A percentile compares a stretch with the other conserved stretches of the same genome.
Conservation (phyloP, 2,888 invertebrate genomes). For the Eurois occulta region DNA sequence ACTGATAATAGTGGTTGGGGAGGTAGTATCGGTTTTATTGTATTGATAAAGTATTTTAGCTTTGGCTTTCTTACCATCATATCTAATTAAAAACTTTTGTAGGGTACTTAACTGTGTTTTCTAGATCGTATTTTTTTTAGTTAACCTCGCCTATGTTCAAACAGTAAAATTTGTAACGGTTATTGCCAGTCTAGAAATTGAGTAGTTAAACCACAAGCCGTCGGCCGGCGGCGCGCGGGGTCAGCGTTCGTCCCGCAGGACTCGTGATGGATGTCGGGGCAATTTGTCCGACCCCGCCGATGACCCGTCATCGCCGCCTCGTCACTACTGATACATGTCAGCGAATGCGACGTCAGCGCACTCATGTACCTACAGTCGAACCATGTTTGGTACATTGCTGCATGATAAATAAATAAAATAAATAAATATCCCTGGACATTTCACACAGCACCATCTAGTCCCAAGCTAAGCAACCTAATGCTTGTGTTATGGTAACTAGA, state of each 20-base stretch:
- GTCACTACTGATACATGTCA: conserved; percentile 29
- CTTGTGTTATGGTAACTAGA: too few relatives aligned
- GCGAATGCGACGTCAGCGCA: neutral
- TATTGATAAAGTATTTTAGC: neutral
- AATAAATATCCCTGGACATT: too few relatives aligned
- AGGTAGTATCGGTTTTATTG: conserved; percentile 69
- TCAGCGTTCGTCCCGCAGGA: conserved; percentile 66
- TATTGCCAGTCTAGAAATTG: conserved; percentile 47
- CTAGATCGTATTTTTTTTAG: neutral
- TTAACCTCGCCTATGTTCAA: neutral
- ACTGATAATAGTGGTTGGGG: conserved; percentile 80
- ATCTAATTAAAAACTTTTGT: neutral
- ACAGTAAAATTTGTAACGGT: neutral
- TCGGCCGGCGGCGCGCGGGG: conserved; percentile 42
- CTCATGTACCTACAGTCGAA: neutral
- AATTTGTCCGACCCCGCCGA: conserved; percentile 67
- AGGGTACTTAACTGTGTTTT: neutral
- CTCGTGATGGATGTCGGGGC: conserved; percentile 75
- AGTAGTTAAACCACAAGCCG: conserved; percentile 62
- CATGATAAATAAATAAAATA: too few relatives aligned
- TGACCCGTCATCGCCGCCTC: conserved; percentile 28
- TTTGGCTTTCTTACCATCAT: neutral
- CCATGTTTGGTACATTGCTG: neutral
- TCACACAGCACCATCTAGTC: too few relatives aligned
- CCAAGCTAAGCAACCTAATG: too few relatives aligned